phyloP scores from a whole-genome alignment of 2,888 invertebrate species.

The Ypsolopha sequella region DNA sequence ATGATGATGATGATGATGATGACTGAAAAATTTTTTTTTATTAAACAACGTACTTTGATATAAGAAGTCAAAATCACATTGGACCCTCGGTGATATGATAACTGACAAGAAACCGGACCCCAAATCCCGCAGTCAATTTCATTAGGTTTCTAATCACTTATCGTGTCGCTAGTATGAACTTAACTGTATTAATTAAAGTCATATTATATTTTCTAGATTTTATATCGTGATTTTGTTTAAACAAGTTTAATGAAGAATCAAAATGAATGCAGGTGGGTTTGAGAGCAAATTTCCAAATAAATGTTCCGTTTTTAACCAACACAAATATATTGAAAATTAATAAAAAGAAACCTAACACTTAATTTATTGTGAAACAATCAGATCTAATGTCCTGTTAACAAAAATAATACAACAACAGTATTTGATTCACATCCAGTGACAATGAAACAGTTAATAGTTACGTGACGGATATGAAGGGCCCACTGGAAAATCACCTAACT shows the following conservation, averaged over 20 bases:
- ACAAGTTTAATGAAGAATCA: not conserved
- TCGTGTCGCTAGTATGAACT: no score
- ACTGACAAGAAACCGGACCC: not conserved
- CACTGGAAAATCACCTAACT: no score
- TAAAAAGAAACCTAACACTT: not conserved
- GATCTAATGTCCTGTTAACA: not conserved
- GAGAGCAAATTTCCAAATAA: not conserved
- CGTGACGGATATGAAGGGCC: not conserved
- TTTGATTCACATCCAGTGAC: no score
- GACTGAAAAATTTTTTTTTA: not conserved
- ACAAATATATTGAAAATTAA: not conserved
- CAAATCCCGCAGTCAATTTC: no score
- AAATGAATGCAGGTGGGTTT: not conserved
- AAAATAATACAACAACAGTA: not conserved
- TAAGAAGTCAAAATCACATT: not conserved
- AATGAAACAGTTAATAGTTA: not conserved
- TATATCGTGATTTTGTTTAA: not conserved
- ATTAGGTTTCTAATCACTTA: no score
- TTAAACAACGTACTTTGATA: not conserved
- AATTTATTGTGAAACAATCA: not conserved
- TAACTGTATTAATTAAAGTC: no score
- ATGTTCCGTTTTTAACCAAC: not conserved
- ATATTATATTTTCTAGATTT: no score
- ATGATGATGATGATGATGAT: not conserved
- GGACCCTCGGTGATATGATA: not conserved